Conservation (phyloP, 2,113 vertebrate species). For the Tragulus kanchil region DNA sequence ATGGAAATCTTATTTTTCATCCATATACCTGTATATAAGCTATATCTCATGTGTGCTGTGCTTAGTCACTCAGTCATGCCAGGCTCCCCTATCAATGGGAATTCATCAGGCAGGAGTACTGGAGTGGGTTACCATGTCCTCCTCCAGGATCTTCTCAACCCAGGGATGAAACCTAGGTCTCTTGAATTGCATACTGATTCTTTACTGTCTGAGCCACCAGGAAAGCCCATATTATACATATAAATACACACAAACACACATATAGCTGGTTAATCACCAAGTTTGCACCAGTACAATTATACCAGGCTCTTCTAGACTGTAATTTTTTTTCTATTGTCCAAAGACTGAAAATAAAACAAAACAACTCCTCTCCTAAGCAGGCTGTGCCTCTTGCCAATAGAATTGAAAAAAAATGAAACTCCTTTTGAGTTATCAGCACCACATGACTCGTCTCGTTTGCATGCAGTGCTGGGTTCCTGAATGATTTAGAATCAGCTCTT, state of each 20-base stretch:
- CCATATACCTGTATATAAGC: neutral
- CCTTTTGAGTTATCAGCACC: neutral
- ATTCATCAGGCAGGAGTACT: too few relatives aligned
- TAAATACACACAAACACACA: neutral
- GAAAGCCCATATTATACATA: too few relatives aligned
- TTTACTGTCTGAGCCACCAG: too few relatives aligned
- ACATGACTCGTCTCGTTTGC: neutral
- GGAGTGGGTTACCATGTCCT: too few relatives aligned
- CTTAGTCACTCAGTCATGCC: too few relatives aligned
- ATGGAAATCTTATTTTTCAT: neutral
- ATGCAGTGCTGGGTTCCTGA: neutral
- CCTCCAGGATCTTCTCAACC: too few relatives aligned
- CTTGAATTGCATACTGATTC: too few relatives aligned
- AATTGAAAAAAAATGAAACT: conserved; percentile 22
- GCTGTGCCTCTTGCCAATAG: neutral
- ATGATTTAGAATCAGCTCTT: conserved; percentile 62
- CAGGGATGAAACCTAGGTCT: too few relatives aligned
- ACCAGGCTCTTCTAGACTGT: neutral
- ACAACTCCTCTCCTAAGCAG: neutral
- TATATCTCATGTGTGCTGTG: too few relatives aligned
- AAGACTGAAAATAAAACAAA: neutral
- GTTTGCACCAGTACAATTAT: neutral
- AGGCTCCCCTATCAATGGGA: too few relatives aligned
- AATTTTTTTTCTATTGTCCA: too few relatives aligned
- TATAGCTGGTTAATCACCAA: neutral